phyloP scores from a whole-genome alignment of 2,113 vertebrate genomes.

The Hydropotes inermis region DNA sequence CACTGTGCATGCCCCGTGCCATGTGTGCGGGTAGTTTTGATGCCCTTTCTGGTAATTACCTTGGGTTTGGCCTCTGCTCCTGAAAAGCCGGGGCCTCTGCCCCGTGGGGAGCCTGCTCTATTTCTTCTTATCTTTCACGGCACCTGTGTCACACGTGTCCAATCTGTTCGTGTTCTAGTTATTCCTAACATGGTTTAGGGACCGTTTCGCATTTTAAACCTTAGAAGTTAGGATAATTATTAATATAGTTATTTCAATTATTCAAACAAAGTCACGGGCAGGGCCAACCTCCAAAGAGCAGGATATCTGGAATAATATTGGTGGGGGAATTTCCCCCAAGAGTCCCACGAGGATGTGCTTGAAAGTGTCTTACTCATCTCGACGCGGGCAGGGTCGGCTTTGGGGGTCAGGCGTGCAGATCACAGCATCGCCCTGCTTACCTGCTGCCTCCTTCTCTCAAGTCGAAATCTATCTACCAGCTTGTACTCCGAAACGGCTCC shows the following conservation, averaged over 20 bases:
- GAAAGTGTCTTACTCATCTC: background rate
- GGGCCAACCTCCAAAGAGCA: background rate
- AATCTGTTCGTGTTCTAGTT: background rate
- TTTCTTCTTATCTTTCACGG: background rate
- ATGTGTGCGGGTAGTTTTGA: no score
- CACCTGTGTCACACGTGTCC: no score
- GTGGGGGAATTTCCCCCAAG: background rate
- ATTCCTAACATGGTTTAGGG: background rate
- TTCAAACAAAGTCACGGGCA: background rate
- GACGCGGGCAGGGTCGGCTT: background rate
- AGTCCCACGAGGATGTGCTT: background rate
- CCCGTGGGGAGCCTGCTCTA: rapidly evolving
- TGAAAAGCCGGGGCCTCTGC: background rate
- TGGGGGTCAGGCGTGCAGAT: background rate
- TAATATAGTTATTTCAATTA: background rate
- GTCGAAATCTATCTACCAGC: no score
- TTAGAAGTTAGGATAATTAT: background rate
- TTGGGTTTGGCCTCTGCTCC: no score
- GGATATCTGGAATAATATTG: background rate
- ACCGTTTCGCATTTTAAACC: background rate
- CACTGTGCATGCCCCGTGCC: no score
- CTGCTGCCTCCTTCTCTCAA: background rate
- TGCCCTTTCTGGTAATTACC: background rate
- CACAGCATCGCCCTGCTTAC: background rate
- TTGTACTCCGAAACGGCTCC: background rate